Evolutionary conservation across 2,888 invertebrate species (phyloP), one percentile per base, ranked within the genome.

Genomic region (Acleris cristana): DNA sequence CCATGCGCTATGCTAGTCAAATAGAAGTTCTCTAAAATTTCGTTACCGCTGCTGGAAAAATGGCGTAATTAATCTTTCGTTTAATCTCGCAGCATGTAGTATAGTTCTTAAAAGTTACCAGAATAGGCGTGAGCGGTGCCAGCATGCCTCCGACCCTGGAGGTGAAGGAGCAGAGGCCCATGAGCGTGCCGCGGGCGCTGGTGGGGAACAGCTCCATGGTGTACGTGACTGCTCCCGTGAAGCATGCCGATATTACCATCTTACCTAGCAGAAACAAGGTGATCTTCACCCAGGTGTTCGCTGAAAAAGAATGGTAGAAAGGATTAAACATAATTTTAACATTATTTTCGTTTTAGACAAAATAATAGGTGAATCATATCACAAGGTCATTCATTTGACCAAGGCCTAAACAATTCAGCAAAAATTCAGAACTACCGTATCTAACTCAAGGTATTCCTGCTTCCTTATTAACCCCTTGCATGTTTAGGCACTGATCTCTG

Each of bases 191-290:
- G 30, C 95, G 84, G 8, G 94, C 86, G 57, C 93, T 94, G 1
- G 95, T 95, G 0, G 95, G 95, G 79, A 95, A 95, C 78, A 95
- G 84, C 82, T 95, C 95, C 83, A 95, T 93, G 1, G 94, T 93
- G 74, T 95, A 94, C 0, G 95, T 93, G 74, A 95, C 94, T 44
- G 93, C 85, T 0, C 94, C 93, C 0, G 94, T 94, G 77, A 94
- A 95, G 34, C 95, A 94, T 48, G 93, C 90, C 0, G 95, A 92
- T 58, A 95, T 94, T 49, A 94, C 89, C 78, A 94, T 92, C 84
- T 95, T 95, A 3, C 94, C 94, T 14, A 93, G 72, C 66, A 95
- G 80, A 77, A 94, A 95, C 12, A 94, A 75, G 0, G 88, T 67
- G 52, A 90, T 80, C 70, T 87, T 88, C 2, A 76, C 71, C 86